Conservation (phyloP, 2,888 invertebrate genomes). For the Drosophila austrosaltans region DNA sequence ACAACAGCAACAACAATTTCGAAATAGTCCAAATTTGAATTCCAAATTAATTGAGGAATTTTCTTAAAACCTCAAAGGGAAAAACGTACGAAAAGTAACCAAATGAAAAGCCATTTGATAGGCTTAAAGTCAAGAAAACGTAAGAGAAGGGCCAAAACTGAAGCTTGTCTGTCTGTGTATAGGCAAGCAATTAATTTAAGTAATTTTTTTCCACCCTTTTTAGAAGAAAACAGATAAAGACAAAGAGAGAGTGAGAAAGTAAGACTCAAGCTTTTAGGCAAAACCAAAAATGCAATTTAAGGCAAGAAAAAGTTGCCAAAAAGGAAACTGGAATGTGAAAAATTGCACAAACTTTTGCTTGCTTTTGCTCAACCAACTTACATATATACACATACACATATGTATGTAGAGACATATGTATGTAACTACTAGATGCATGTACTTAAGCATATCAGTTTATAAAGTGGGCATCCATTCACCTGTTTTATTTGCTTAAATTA, state of each 20-base stretch:
- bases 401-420: background rate
- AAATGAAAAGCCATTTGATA: constrained; percentile 11
- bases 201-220: constrained; percentile 42
- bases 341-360: constrained; percentile 5
- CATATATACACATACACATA: constrained; percentile 6
- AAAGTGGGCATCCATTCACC: constrained; percentile 57
- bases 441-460: constrained; percentile 13
- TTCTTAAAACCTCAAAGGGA: background rate
- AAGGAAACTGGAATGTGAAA: constrained; percentile 3
- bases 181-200: constrained; percentile 65
- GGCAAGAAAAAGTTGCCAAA: constrained; percentile 23
- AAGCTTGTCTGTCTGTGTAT: constrained; percentile 12
- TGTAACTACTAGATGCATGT: constrained; percentile 5
- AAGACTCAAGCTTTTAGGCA: constrained; percentile 48
- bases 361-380: constrained; percentile 1
- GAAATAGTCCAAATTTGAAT: background rate
- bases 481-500: constrained; percentile 74
- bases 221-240: background rate
- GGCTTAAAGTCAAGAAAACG: constrained; percentile 19
- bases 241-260: constrained; percentile 21
- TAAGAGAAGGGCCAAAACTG: constrained; percentile 20
- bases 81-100: background rate
- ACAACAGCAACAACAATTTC: background rate
- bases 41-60: background rate
- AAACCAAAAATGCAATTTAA: constrained; percentile 45